phyloP scores from a whole-genome alignment of 2,113 vertebrate species.

The Prinia subflava region DNA sequence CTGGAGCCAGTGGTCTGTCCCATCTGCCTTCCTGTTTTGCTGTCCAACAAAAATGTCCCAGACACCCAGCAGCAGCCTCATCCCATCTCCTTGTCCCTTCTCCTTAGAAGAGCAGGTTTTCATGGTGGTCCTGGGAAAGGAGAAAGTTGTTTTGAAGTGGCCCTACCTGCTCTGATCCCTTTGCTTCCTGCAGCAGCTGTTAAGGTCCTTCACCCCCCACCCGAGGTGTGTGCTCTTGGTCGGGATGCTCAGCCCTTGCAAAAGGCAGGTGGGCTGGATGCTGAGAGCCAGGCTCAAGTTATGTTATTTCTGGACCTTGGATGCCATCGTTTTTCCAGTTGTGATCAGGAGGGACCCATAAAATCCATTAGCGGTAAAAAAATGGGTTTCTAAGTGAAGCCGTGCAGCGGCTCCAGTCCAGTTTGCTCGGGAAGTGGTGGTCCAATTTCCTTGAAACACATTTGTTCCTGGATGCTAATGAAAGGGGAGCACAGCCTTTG shows the following conservation, averaged over 20 bases:
- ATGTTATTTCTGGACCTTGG: conserved; percentile 65
- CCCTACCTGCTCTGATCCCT: background rate
- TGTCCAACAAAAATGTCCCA: background rate
- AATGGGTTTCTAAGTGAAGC: conserved; percentile 21
- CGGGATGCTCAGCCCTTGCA: conserved; percentile 34
- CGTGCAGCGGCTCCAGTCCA: background rate
- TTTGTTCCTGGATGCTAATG: background rate
- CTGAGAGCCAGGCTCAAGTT: conserved; percentile 17
- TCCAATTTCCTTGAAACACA: background rate
- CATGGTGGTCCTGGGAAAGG: background rate
- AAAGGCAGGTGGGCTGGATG: conserved; percentile 37
- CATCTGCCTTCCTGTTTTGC: background rate
- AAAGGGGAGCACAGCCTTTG: background rate
- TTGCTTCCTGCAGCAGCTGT: background rate
- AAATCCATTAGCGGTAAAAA: conserved; percentile 50
- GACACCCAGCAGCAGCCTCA: background rate
- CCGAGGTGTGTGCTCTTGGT: background rate
- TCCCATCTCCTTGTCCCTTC: background rate
- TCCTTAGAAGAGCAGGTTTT: background rate
- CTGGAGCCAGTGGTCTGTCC: background rate
- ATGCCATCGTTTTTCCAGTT: conserved; percentile 60
- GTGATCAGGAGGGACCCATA: conserved; percentile 55
- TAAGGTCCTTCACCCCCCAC: background rate
- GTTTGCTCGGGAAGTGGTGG: background rate
- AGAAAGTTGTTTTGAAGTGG: background rate